Conservation (phyloP, 2,113 vertebrate genomes). For the Dicrurus megarhynchus region DNA sequence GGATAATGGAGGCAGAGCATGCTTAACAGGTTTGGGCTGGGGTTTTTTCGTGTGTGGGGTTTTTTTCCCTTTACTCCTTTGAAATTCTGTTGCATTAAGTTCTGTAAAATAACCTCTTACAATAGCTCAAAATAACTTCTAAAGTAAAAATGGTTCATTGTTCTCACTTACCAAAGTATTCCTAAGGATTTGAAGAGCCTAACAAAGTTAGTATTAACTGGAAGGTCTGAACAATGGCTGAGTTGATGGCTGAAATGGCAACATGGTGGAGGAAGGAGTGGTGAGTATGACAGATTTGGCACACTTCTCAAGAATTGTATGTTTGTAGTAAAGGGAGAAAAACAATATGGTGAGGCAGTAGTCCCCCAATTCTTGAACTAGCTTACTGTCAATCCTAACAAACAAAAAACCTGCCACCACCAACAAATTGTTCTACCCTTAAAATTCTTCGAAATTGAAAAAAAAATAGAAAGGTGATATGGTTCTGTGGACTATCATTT, state of each 20-base stretch:
- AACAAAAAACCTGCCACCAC: background rate
- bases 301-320: background rate
- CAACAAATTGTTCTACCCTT: background rate
- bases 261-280: background rate
- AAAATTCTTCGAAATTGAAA: background rate
- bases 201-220: background rate
- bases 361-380: background rate
- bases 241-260: background rate
- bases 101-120: background rate
- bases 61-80: background rate
- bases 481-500: background rate
- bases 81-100: background rate
- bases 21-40: background rate
- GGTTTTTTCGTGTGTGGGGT: rapidly evolving
- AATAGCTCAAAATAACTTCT: background rate
- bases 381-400: background rate
- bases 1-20: background rate
- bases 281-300: background rate
- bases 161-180: background rate
- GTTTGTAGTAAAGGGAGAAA: background rate
- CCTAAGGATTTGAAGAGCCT: background rate
- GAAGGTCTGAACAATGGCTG: background rate
- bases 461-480: background rate
- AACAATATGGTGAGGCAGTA: rapidly evolving
- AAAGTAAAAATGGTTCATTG: background rate